phyloP scores from a whole-genome alignment of 1,140 invertebrate genomes.

The Drosophila jambulina region DNA sequence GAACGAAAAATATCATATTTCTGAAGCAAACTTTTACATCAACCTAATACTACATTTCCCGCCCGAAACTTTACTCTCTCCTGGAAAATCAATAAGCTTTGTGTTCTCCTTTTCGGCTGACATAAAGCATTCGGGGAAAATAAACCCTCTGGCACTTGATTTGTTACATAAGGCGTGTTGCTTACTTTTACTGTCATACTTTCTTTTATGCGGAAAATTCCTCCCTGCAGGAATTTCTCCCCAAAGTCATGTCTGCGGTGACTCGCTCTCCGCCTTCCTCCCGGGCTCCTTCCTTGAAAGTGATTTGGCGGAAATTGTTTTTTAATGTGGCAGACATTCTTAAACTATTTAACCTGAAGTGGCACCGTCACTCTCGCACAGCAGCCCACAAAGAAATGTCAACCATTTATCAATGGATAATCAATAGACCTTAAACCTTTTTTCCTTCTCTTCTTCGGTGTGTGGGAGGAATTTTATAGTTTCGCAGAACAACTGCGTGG shows the following conservation, averaged over 20 bases:
- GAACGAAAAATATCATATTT: constrained; percentile 13
- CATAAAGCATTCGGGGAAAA: constrained; percentile 49
- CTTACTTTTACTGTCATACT: constrained; percentile 62
- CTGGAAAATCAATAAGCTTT: constrained; percentile 34
- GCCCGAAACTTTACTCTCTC: neutral
- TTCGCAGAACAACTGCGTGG: constrained; percentile 66
- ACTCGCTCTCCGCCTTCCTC: constrained; percentile 6
- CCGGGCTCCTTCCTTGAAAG: constrained; percentile 35
- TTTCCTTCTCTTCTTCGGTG: neutral
- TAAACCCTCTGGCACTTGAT: constrained; percentile 58
- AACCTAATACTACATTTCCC: constrained; percentile 13
- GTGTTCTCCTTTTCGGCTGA: neutral
- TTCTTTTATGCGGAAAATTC: constrained; percentile 51
- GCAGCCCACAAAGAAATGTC: constrained; percentile 44
- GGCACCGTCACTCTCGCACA: constrained; percentile 17
- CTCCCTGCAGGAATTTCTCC: constrained; percentile 31
- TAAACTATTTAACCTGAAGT: constrained; percentile 74
- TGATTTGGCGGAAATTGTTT: constrained; percentile 80
- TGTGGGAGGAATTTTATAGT: constrained; percentile 61
- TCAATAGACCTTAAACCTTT: constrained; percentile 70
- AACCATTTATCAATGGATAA: constrained; percentile 81
- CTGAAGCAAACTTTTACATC: constrained; percentile 7
- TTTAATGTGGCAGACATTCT: constrained; percentile 78
- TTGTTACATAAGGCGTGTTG: constrained; percentile 64
- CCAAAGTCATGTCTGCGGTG: constrained; percentile 28